Conservation (phyloP, 2,113 vertebrate genomes). For the Hypomesus transpacificus region DNA sequence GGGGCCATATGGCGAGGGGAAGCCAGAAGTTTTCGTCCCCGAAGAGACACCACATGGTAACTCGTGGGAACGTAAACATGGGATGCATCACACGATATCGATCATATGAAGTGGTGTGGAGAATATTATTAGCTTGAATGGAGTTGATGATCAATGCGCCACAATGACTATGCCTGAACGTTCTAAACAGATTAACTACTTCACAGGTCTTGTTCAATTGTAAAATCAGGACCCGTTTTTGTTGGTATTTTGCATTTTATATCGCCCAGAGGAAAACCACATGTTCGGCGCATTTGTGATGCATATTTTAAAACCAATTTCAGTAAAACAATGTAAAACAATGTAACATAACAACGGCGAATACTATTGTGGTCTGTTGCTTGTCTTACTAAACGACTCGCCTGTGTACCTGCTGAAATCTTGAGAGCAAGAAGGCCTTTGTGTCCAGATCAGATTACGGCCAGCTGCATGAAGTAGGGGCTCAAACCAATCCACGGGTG, state of each 20-base stretch:
- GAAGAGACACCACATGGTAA: constrained; percentile 73
- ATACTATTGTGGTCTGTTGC: too few species aligned
- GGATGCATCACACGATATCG: constrained; percentile 76
- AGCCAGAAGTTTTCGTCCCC: constrained; percentile 61
- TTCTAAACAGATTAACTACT: too few species aligned
- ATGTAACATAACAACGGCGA: too few species aligned
- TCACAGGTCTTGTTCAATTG: too few species aligned
- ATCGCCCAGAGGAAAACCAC: too few species aligned
- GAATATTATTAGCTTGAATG: constrained; percentile 31
- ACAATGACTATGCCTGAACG: too few species aligned
- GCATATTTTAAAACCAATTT: too few species aligned
- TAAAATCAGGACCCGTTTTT: too few species aligned
- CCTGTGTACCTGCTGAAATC: constrained; percentile 81
- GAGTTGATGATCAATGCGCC: too few species aligned
- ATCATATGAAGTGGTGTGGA: constrained; percentile 66
- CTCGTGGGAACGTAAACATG: constrained; percentile 76
- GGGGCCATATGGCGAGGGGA: constrained; percentile 74
- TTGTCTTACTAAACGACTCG: neutral
- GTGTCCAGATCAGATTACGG: constrained; percentile 86
- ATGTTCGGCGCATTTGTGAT: too few species aligned
- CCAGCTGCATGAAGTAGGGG: constrained; percentile 80
- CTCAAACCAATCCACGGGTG: constrained; percentile 64
- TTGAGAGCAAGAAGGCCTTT: constrained; percentile 75
- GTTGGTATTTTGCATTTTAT: too few species aligned
- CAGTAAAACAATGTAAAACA: too few species aligned